A percentile compares a stretch with the other conserved stretches of the same genome.
These are phyloP conservation scores for Parapsyche elsis DNA, from an alignment of 1,140 invertebrate genomes.

Conservation along the genomic window DNA sequence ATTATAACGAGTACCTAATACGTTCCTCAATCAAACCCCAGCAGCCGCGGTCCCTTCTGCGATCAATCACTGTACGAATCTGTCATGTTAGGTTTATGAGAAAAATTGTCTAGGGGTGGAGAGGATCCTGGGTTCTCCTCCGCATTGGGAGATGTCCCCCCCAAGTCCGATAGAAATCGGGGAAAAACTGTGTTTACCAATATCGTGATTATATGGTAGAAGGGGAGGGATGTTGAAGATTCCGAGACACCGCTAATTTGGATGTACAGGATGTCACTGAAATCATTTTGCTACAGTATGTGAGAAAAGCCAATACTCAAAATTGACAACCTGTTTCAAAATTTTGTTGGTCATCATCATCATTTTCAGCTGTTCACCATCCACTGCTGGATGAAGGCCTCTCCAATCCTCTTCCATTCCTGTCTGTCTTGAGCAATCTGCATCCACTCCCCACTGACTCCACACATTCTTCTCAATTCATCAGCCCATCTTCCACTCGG, in stretches of 20 bases:
- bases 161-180: slow-evolving; percentile 17
- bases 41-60: slow-evolving; percentile 55
- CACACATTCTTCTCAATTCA: too few relatives aligned
- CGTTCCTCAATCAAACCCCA: slow-evolving; percentile 57
- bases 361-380: too few relatives aligned
- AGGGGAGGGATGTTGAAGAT: slow-evolving; percentile 5
- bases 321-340: too few relatives aligned
- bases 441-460: too few relatives aligned
- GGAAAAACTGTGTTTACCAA: slow-evolving; percentile 42
- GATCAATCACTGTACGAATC: slow-evolving; percentile 69
- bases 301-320: too few relatives aligned
- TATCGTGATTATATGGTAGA: slow-evolving; percentile 35
- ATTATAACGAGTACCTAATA: slow-evolving; percentile 57
- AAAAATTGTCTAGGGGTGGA: slow-evolving; percentile 63
- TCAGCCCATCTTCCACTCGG: too few relatives aligned
- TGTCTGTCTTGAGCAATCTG: too few relatives aligned
- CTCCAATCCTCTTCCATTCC: too few relatives aligned
- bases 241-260: slow-evolving; percentile 11
- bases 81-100: slow-evolving; percentile 70
- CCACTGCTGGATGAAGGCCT: too few relatives aligned
- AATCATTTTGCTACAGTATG: too few relatives aligned
- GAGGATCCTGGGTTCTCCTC: neutral
- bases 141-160: slow-evolving; percentile 11
- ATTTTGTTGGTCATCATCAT: too few relatives aligned
- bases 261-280: neutral